Conservation (phyloP, 2,797 vertebrate genomes). For the Chrysolophus pictus region DNA sequence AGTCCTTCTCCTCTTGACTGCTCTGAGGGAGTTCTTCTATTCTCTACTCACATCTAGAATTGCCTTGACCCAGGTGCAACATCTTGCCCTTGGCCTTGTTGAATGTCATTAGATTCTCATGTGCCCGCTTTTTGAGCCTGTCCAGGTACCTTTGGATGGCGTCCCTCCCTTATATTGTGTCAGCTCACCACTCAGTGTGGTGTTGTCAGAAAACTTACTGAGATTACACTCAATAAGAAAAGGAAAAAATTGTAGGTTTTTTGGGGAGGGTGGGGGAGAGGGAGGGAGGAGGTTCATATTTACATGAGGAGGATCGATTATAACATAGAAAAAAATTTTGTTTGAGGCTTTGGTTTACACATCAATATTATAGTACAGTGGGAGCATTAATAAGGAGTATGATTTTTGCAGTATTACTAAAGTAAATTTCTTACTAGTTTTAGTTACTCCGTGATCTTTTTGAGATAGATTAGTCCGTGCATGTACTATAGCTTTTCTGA, state of each 20-base stretch:
- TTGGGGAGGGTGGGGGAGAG: no score
- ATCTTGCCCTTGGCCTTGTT: no score
- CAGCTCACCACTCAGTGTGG: no score
- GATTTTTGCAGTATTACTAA: neutral
- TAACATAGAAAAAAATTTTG: neutral
- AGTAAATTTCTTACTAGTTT: neutral
- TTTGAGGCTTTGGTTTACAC: neutral
- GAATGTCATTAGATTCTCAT: no score
- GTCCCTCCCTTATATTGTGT: no score
- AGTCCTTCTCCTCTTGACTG: no score
- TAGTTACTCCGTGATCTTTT: neutral
- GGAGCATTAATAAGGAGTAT: neutral
- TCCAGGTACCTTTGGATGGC: no score
- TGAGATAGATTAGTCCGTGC: neutral
- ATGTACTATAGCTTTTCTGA: neutral
- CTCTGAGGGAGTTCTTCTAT: no score
- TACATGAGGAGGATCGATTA: neutral
- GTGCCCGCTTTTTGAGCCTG: no score
- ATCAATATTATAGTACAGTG: neutral
- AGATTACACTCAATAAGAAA: neutral
- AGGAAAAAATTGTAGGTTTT: slow-evolving; percentile 44
- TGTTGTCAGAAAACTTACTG: no score
- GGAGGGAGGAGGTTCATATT: neutral
- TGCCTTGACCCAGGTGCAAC: no score
- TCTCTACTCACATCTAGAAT: no score